Evolutionary conservation across 1,140 invertebrate species (phyloP), one percentile per base, ranked within the genome.

Genomic region (Hyles euphorbiae): DNA sequence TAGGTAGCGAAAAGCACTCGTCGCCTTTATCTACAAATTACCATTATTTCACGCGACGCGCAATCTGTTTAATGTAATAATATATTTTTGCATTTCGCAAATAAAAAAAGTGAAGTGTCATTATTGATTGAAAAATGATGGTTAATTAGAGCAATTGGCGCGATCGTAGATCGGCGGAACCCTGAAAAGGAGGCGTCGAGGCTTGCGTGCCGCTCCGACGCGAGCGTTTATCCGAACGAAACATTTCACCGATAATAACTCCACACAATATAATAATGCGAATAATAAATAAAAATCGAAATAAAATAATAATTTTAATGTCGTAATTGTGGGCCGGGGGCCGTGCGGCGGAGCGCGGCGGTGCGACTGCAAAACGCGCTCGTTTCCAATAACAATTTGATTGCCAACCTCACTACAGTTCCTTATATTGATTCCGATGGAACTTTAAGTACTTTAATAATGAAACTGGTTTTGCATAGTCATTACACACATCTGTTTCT

Each of bases 231-330:
- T 87, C 85, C 76, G 80, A 87, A 87, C 85, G 85, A 86, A 88
- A 85, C 85, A 84, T 88, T 88, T 88, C 85, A 80, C 82, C 85
- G 81, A 88, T 88, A 88, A 88, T 88, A 83, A 88, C 83, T 82
- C 86, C 76, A 85, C 84, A 87, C 80, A 88, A 88, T 88, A 88
- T 87, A 88, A 88, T 88, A 88, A 88, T 88, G 83, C 83, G 83
- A 87, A 88, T 86, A 88, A 88, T 88, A 87, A 87, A 88, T 85
- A 88, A 86, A 86, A 88, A 87, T 84, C 72, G 78, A 87, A 88
- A 84, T 87, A 88, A 88, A 88, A 88, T 88, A 83, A 88, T 88
- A 88, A 87, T 86, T 85, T 86, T 87, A 88, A 88, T 86, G 83
- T 75, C 82, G 83, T 88, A 88, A 88, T 88, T 88, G 83, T 58